Base-by-base conservation (phyloP, 2,113 vertebrate genomes). In the Hemiprocne comata region DNA sequence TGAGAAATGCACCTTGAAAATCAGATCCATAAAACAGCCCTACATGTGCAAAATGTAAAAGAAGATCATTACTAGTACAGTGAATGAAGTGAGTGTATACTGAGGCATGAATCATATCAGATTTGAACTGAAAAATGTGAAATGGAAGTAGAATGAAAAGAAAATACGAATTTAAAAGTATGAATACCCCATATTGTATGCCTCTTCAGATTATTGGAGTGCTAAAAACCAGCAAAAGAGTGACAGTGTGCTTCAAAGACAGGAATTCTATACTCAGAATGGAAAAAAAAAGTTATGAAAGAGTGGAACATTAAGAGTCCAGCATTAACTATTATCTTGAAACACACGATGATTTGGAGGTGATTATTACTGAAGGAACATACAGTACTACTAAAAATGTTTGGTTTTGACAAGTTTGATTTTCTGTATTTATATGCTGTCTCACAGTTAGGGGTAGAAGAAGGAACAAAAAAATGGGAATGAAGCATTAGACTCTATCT, bases 281-380 rank as follows among this genome's bases (percentile, higher is more conserved):
- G 95, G 57, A 29, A 94, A 96, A 89, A 62, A 85, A 90, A 87
- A 83, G 57, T 15, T 5, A 89, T 78, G 86, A 91, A n/a, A 23
- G 75, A 79, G 34, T 58, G 23, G 71, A 96, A 84, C 76, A 79
- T 36, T 90, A 61, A 85, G 34, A 88, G 70, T 62, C 60, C 8
- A 78, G 40, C 82, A 40, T 21, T 83, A n/a, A 51, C 38, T 66
- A 34, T 51, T 53, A 38, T 60, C 6, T 86, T 95, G 44, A 77
- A 91, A 77, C 23, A 51, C 74, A 83, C 50, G 89, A 61, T 6
- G 66, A 17, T 51, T 85, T 85, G 90, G 50, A 96, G 57, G 50
- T 83, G 77, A 79, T 61, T 81, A 12, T 40, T 66, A 64, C 36
- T 80, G 26, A 93, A 65, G 76, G 85, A 65, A 76, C 34, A 61